A percentile compares a stretch with the other conserved stretches of the same genome.
Evolutionary conservation across 2,797 vertebrate genomes (phyloP).

Genomic region (Periophthalmus magnuspinnatus): DNA sequence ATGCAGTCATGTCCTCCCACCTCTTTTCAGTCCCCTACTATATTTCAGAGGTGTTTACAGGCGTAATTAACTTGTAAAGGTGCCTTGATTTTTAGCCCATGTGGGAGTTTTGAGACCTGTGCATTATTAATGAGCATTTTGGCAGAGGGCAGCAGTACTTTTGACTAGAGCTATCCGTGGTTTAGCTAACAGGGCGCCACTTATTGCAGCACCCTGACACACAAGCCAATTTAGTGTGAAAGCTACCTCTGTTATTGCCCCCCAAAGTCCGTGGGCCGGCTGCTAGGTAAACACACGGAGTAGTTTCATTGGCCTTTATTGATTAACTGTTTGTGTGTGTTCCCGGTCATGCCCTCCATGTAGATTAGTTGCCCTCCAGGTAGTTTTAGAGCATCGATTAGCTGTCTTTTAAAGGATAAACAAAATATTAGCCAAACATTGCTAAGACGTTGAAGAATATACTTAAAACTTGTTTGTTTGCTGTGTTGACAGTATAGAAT

Average conservation of each 20-base stretch:
- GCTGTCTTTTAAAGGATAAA: background rate
- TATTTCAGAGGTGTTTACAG: background rate
- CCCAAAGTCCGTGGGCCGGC: background rate
- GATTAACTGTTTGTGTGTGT: background rate
- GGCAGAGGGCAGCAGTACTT: conserved; percentile 23
- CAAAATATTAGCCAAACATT: background rate
- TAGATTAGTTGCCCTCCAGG: background rate
- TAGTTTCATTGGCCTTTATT: background rate
- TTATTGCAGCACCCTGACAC: conserved; percentile 18
- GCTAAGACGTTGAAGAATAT: background rate
- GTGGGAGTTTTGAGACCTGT: conserved; percentile 14
- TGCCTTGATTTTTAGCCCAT: conserved; percentile 14
- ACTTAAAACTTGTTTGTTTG: background rate
- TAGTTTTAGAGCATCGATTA: background rate
- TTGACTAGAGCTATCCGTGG: conserved; percentile 23
- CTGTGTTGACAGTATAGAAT: background rate
- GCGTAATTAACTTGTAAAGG: conserved; percentile 1
- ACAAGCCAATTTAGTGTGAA: conserved; percentile 28
- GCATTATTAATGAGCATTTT: conserved; percentile 22
- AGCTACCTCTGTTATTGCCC: conserved; percentile 11
- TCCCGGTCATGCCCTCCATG: background rate
- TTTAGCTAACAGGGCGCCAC: conserved; percentile 28
- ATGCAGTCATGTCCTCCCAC: background rate
- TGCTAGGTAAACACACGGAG: background rate
- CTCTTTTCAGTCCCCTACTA: background rate